Conservation (phyloP, 2,113 vertebrate species). For the Grammomys dolichurus region DNA sequence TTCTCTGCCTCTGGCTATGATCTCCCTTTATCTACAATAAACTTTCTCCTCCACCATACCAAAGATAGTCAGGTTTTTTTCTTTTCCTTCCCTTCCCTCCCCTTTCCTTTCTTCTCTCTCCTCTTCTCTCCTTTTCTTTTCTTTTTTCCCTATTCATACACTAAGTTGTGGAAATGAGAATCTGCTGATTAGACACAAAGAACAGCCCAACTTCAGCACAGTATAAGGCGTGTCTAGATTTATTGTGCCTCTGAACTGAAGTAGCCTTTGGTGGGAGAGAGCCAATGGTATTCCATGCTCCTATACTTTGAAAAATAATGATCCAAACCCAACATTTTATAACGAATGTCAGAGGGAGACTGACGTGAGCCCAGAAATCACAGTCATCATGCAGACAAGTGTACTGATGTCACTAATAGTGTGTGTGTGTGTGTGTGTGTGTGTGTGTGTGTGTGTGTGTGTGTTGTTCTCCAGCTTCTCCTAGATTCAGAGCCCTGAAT, state of each 20-base stretch:
- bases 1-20: background rate
- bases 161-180: background rate
- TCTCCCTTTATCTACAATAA: background rate
- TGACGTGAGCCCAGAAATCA: background rate
- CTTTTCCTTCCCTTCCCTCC: background rate
- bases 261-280: background rate
- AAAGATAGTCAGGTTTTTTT: background rate
- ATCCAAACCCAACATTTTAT: background rate
- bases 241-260: background rate
- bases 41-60: background rate
- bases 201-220: background rate
- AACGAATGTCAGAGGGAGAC: background rate
- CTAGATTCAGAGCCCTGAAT: background rate
- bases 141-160: background rate
- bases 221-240: background rate
- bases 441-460: background rate
- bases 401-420: background rate
- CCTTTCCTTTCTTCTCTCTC: background rate
- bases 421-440: background rate
- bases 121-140: accelerated
- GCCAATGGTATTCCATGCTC: background rate
- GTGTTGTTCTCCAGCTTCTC: background rate
- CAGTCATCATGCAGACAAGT: background rate
- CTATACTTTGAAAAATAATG: constrained; percentile 23
- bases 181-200: background rate